phyloP scores from a whole-genome alignment of 1,140 invertebrate genomes.

The Ostrea edulis region DNA sequence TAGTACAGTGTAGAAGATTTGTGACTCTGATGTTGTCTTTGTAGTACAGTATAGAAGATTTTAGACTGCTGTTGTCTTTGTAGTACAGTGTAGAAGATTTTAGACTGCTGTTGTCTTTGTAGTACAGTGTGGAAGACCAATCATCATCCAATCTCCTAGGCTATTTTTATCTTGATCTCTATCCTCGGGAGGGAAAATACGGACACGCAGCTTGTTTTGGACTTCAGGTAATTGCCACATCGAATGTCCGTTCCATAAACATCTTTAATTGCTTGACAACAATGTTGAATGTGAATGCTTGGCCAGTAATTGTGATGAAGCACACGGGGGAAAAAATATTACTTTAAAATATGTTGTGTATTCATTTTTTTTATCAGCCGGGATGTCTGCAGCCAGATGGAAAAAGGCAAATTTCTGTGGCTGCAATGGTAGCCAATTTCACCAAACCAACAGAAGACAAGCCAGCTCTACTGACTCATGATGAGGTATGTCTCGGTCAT shows the following conservation, averaged over 20 bases:
- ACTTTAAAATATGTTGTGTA: background rate
- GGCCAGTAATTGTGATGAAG: background rate
- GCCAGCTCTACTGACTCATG: slow-evolving; percentile 81
- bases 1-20: slow-evolving; percentile 81
- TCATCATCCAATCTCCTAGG: slow-evolving; percentile 78
- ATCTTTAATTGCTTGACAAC: background rate
- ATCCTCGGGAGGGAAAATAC: slow-evolving; percentile 82
- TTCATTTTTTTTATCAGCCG: slow-evolving; percentile 76
- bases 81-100: background rate
- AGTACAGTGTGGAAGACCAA: slow-evolving; percentile 80
- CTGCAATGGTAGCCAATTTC: slow-evolving; percentile 83
- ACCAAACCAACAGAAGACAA: slow-evolving; percentile 81
- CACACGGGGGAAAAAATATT: no score
- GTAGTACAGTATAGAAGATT: slow-evolving; percentile 81
- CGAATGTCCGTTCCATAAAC: background rate
- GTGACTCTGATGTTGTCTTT: background rate
- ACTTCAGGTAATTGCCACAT: slow-evolving; percentile 72
- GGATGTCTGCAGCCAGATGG: slow-evolving; percentile 78
- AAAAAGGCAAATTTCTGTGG: slow-evolving; percentile 79
- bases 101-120: background rate
- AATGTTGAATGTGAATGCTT: background rate
- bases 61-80: no score
- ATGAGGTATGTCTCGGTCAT: slow-evolving; percentile 77
- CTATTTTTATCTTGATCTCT: slow-evolving; percentile 82
- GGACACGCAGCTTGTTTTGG: slow-evolving; percentile 81